Evolutionary conservation across 2,888 invertebrate genomes (phyloP).

Genomic region (Eristalis arbustorum): DNA sequence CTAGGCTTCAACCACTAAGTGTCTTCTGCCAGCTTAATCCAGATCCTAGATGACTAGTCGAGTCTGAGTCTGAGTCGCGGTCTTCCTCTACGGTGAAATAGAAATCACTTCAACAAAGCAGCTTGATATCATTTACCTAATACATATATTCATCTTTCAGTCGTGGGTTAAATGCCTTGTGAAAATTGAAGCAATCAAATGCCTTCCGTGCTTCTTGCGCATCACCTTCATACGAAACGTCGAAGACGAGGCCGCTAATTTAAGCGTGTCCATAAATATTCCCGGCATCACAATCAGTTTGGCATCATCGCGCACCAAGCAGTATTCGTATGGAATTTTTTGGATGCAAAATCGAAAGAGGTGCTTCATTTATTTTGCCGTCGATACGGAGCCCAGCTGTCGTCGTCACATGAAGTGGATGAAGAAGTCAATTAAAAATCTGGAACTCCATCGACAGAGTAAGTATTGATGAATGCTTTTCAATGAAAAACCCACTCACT

Average conservation of each 20-base stretch:
- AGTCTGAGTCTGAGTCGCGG: no score
- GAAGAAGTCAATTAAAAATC: constrained; percentile 79
- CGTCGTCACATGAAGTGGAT: constrained; percentile 80
- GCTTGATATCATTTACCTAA: neutral
- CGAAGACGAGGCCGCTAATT: constrained; percentile 68
- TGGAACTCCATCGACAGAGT: constrained; percentile 78
- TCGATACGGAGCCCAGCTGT: constrained; percentile 77
- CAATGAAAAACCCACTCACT: neutral
- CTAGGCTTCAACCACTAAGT: no score
- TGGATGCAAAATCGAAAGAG: constrained; percentile 80
- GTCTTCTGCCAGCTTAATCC: no score
- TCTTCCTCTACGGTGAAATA: neutral
- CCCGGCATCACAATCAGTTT: constrained; percentile 78
- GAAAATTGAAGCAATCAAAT: constrained; percentile 80
- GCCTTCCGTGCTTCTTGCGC: constrained; percentile 79
- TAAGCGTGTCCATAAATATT: constrained; percentile 78
- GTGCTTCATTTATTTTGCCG: constrained; percentile 79
- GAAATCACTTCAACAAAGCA: neutral
- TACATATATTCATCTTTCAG: constrained; percentile 46
- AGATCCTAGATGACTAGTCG: no score
- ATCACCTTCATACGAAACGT: constrained; percentile 75
- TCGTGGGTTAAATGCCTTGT: constrained; percentile 79
- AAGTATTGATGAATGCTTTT: neutral
- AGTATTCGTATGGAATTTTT: constrained; percentile 78
- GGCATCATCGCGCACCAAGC: constrained; percentile 79